Conservation (phyloP, 2,113 vertebrate genomes). For the Rhinoderma darwinii region DNA sequence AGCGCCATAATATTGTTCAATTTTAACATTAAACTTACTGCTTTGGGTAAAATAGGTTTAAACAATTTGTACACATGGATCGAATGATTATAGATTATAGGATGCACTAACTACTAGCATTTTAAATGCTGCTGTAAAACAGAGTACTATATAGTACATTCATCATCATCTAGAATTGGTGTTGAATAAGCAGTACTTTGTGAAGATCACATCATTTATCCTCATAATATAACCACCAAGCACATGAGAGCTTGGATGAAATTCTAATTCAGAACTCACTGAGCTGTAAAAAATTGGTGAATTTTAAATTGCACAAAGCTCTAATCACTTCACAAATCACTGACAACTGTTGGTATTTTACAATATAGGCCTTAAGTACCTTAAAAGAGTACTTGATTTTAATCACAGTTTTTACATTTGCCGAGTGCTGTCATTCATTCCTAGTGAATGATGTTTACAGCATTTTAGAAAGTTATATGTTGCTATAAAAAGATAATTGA, state of each 20-base stretch:
- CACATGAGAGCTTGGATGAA: constrained; percentile 53
- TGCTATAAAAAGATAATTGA: constrained; percentile 60
- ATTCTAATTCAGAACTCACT: constrained; percentile 58
- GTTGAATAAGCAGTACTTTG: constrained; percentile 56
- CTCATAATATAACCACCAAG: constrained; percentile 50
- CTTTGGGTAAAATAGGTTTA: not conserved
- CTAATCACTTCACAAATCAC: constrained; percentile 60
- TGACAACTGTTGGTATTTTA: constrained; percentile 59
- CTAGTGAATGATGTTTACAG: constrained; percentile 55
- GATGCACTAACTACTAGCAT: constrained; percentile 21
- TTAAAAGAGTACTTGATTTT: constrained; percentile 60
- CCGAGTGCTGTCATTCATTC: constrained; percentile 56
- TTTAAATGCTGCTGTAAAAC: constrained; percentile 21
- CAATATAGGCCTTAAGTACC: constrained; percentile 57
- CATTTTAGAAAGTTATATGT: constrained; percentile 59
- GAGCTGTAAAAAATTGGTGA: constrained; percentile 59
- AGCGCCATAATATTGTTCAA: not conserved
- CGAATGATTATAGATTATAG: constrained; percentile 42
- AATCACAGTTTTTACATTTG: constrained; percentile 59
- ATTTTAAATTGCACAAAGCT: constrained; percentile 58
- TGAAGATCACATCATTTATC: constrained; percentile 59
- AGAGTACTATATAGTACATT: constrained; percentile 37
- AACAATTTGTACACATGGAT: not conserved
- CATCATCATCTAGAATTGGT: constrained; percentile 53
- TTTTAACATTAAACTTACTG: not conserved